Evolutionary conservation across 2,888 invertebrate genomes (phyloP).

Genomic region (Drosophila flavopinicola): DNA sequence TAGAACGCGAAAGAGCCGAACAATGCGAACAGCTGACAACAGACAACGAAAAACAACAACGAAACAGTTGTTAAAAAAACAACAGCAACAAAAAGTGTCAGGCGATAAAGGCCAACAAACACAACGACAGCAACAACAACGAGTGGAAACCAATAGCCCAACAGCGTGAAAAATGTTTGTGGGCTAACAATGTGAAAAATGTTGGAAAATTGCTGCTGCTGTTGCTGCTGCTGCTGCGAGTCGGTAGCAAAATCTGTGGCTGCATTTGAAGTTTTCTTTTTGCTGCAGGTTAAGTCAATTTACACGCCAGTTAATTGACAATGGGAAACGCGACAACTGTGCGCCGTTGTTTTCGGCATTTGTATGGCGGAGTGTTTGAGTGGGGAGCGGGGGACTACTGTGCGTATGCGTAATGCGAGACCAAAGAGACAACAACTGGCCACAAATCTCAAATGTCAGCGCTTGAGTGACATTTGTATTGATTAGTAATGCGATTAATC

Average conservation of each 20-base stretch:
- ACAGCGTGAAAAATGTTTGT: conserved; percentile 19
- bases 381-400: conserved; percentile 47
- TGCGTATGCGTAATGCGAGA: conserved; percentile 75
- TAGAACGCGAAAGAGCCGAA: conserved; percentile 23
- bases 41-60: conserved; percentile 17
- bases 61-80: conserved; percentile 33
- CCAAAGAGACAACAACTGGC: conserved; percentile 43
- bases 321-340: conserved; percentile 18
- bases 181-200: conserved; percentile 43
- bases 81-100: conserved; percentile 30
- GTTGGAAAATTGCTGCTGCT: conserved; percentile 30
- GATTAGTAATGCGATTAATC: conserved; percentile 77
- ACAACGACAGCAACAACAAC: conserved; percentile 12
- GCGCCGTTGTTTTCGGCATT: conserved; percentile 3
- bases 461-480: conserved; percentile 74
- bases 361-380: not conserved
- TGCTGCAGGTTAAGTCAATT: conserved; percentile 59
- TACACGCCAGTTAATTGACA: conserved; percentile 73
- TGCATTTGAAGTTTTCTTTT: conserved; percentile 31
- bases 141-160: conserved; percentile 20
- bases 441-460: conserved; percentile 77
- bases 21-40: conserved; percentile 27
- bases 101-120: conserved; percentile 31
- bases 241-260: conserved; percentile 24
- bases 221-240: conserved; percentile 10